These are phyloP conservation scores for Isaurus tuberculatus DNA, from an alignment of 92 coral and sea anemone species.

Conservation along the genomic window DNA sequence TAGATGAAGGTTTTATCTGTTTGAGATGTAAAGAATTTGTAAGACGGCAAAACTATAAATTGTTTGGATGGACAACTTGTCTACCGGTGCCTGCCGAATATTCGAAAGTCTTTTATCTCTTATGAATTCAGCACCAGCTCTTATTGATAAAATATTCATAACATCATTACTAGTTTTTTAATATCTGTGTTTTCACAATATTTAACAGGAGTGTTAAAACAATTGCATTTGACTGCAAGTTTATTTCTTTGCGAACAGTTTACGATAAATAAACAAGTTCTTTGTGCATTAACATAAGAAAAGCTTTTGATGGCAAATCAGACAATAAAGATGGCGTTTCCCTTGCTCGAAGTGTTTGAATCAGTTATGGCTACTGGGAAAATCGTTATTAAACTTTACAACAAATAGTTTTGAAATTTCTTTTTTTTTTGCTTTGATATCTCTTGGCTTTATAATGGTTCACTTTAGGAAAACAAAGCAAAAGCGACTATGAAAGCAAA, in stretches of 20 bases:
- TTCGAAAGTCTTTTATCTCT: background rate
- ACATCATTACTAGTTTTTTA: constrained; percentile 30
- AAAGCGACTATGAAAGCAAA: background rate
- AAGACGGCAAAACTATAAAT: background rate
- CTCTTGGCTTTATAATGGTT: constrained; percentile 17
- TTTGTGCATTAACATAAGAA: constrained; percentile 1
- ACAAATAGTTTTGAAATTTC: background rate
- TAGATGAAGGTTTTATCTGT: constrained; percentile 7
- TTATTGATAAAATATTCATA: constrained; percentile 24
- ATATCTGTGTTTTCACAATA: constrained; percentile 33
- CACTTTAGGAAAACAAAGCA: background rate
- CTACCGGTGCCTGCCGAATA: background rate
- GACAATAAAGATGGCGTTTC: background rate
- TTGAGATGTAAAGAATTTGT: background rate
- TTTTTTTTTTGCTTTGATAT: background rate
- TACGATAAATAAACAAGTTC: constrained; percentile 7
- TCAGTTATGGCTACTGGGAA: background rate
- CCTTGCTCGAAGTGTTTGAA: background rate
- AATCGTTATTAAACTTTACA: background rate
- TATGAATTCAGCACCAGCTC: constrained; percentile 34
- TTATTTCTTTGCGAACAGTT: background rate
- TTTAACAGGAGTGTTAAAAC: constrained; percentile 18
- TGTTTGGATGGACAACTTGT: background rate
- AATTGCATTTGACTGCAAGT: constrained; percentile 28
- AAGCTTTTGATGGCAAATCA: background rate